Conservation (phyloP, 1,140 invertebrate species). For the Coptotermes formosanus region DNA sequence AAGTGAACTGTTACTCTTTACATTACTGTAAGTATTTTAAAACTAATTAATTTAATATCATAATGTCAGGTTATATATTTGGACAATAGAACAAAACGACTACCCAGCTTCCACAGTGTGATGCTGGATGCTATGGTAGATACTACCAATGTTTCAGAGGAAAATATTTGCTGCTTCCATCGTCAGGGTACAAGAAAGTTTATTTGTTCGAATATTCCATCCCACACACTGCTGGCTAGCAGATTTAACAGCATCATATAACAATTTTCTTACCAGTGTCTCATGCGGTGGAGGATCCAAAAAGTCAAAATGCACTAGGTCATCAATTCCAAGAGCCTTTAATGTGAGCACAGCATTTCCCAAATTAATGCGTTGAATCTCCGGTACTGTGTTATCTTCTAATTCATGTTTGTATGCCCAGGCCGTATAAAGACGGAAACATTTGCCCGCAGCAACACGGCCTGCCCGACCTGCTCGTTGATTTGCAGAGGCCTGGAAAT, state of each 20-base stretch:
- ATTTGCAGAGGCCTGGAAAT: slow-evolving; percentile 76
- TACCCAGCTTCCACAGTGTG: too few relatives aligned
- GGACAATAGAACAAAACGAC: too few relatives aligned
- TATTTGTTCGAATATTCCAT: too few relatives aligned
- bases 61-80: too few relatives aligned
- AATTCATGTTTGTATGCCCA: slow-evolving; percentile 98
- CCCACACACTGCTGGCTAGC: not conserved
- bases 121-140: too few relatives aligned
- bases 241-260: too few relatives aligned
- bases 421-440: slow-evolving; percentile 94
- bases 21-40: too few relatives aligned
- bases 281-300: slow-evolving; percentile 98
- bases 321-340: slow-evolving; percentile 96
- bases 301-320: slow-evolving; percentile 98
- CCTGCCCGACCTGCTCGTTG: slow-evolving; percentile 91
- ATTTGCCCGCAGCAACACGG: slow-evolving; percentile 93
- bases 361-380: slow-evolving; percentile 97
- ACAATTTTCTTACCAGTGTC: slow-evolving; percentile 67
- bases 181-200: too few relatives aligned
- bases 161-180: too few relatives aligned
- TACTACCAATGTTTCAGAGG: too few relatives aligned
- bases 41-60: too few relatives aligned
- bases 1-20: too few relatives aligned
- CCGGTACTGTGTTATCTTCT: slow-evolving; percentile 96
- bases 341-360: slow-evolving; percentile 96